Base-by-base conservation (phyloP, 2,888 invertebrate species). In the Drosophila koepferae region DNA sequence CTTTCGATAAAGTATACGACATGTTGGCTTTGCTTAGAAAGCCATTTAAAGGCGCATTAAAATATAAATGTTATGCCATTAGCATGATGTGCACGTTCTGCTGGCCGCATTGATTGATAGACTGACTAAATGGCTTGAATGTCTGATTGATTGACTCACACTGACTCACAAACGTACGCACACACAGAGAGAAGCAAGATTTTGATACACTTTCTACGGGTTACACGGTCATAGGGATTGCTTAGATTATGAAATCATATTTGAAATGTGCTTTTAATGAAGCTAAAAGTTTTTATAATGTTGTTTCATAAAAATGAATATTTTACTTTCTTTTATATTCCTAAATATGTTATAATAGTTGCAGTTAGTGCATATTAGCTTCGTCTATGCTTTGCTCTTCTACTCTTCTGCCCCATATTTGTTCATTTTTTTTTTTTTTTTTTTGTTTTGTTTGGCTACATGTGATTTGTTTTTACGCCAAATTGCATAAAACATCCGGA, bases 81-180 rank as follows among this genome's bases (percentile, higher is more conserved):
- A 80, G 75, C 81, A 86, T 88, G 77, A 73, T 66, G 77, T 38
- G 83, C 85, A 86, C 85, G 85, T 86, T 60, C 65, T 60, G 55
- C 40, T 49, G 62, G 43, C 64, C 72, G 53, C 68, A 77, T 80
- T 86, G 85, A 88, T 88, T 86, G 85, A 86, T 86, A 72, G 86
- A 86, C 86, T 86, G 83, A 85, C 85, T 87, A 87, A 85, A 86
- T 87, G 83, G 84, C 86, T 76, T 72, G 86, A 88, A 86, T 88
- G 80, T 64, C 84, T 80, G 85, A 86, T 88, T 86, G 85, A 86
- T 86, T 86, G 88, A 86, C 85, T 86, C 65, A 40, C 84, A 64
- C 70, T 63, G 56, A 61, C 73, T 65, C 68, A 59, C 64, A 71
- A 55, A 72, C 71, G 48, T 63, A 74, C 55, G 74, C 48, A 75